These are phyloP conservation scores for Zoanthus sansibaricus DNA, from an alignment of 92 coral and sea anemone genomes.

Conservation along the genomic window DNA sequence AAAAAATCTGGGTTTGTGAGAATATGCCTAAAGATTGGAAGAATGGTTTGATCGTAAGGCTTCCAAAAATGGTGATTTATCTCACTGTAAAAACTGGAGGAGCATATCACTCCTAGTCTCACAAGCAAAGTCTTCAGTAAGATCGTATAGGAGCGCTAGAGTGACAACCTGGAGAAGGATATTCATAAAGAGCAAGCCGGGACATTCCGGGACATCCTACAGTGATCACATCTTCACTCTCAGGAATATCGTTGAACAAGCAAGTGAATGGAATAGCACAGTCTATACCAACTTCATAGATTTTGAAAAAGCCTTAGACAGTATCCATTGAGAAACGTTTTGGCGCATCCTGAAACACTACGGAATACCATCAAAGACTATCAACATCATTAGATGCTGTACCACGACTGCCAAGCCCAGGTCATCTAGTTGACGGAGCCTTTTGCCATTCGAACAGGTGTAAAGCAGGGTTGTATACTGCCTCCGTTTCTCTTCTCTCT, in stretches of 20 bases:
- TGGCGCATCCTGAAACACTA: neutral
- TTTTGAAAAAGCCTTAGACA: neutral
- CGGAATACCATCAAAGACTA: neutral
- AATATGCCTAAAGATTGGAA: slow-evolving; percentile 4
- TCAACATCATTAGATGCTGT: neutral
- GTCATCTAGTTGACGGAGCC: neutral
- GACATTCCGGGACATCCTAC: neutral
- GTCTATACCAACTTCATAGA: neutral
- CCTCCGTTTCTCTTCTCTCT: neutral
- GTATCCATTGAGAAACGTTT: neutral
- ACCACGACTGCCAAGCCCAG: neutral
- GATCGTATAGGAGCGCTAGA: neutral
- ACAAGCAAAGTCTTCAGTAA: neutral
- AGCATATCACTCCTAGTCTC: neutral
- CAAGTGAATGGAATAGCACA: neutral
- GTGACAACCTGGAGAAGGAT: neutral
- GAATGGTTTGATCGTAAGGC: neutral
- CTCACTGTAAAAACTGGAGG: neutral
- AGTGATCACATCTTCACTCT: neutral
- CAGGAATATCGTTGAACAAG: neutral
- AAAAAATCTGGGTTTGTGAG: slow-evolving; percentile 2
- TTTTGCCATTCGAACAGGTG: neutral
- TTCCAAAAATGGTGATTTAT: neutral
- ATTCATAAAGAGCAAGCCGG: neutral
- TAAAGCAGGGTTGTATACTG: neutral